Base-by-base conservation (phyloP, 2,113 vertebrate species). In the Chaetops frenatus region DNA sequence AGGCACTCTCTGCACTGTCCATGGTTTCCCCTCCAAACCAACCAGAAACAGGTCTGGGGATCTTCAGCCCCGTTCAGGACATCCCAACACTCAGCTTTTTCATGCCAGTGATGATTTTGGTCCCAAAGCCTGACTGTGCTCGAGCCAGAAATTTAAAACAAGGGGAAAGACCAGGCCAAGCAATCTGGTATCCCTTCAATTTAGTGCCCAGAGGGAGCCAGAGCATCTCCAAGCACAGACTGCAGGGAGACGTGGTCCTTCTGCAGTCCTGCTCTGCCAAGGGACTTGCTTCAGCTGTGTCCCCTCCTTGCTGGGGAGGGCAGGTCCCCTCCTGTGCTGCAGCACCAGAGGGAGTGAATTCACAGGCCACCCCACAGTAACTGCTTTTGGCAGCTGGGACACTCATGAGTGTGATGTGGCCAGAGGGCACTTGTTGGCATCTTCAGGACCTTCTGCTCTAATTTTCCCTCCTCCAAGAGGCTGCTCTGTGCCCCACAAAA, bases 341-440 rank as follows among this genome's bases (percentile, higher is more conserved):
- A 10, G 57, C 45, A 66, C 25, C 57, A 40, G 28, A 5, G 44
- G 28, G 3, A 54, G 65, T 0, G 1, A 77, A 44, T 62, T 87
- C 73, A 80, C 10, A 10, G 42, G 3, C 62, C 3, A 0, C 24
- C 18, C 23, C 40, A 35, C 50, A 20, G 33, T 14, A 56, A 36
- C 15, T 36, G 38, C 5, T 79, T 79, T 51, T 5, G 18, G 36
- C 51, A 76, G 21, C 36, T 71, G 40, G 15, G 42, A 64, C 8
- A 7, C 57, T 62, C 2, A 0, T 1, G 7, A 29, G 27, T 27
- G 28, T 38, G 38, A 21, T 35, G n/a, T 29, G 57, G 53, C 47
- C 0, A 1, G 54, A 0, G 2, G 31, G 11, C 14, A 35, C 42
- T 71, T 62, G 21, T 7, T 2, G 1, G 35, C 50, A 61, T 8